phyloP scores from a whole-genome alignment of 1,140 invertebrate genomes.

The Pomacea maculata region DNA sequence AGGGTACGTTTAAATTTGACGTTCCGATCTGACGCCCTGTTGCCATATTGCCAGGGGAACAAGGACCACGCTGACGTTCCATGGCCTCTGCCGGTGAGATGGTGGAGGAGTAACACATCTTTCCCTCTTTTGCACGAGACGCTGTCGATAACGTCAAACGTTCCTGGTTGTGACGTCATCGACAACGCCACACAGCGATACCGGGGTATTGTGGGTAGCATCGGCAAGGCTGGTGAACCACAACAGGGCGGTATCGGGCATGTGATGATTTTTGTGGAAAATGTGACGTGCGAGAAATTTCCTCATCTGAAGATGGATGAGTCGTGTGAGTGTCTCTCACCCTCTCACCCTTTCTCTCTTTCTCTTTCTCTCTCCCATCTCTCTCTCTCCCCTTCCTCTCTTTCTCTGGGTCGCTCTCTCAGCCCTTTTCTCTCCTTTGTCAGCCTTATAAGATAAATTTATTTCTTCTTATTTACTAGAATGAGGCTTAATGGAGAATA shows the following conservation, averaged over 20 bases:
- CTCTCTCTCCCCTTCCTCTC: background rate
- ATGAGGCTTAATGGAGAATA: too few relatives aligned
- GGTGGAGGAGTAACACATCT: background rate
- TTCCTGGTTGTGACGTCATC: constrained; percentile 5
- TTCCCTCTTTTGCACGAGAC: background rate
- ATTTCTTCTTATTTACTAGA: background rate
- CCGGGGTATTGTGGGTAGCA: background rate
- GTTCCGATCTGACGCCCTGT: background rate
- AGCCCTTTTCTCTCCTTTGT: background rate
- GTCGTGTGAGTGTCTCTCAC: constrained; percentile 32
- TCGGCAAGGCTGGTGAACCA: background rate
- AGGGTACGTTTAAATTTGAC: background rate
- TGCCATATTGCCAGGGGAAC: background rate
- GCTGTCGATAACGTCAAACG: background rate
- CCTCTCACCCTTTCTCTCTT: background rate
- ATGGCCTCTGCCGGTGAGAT: background rate
- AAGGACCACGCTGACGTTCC: background rate
- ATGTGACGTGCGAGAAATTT: constrained; percentile 36
- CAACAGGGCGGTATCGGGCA: background rate
- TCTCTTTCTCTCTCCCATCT: too few relatives aligned
- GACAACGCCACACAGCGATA: background rate
- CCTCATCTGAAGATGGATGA: constrained; percentile 33
- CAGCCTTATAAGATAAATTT: background rate
- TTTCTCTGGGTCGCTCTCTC: background rate
- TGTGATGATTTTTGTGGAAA: background rate